Percentiles rank a stretch among this genome's conserved stretches.
phyloP scores from a whole-genome alignment of 30 jellyfish, hydroid and myxozoan species.

The Pelagia noctiluca region DNA sequence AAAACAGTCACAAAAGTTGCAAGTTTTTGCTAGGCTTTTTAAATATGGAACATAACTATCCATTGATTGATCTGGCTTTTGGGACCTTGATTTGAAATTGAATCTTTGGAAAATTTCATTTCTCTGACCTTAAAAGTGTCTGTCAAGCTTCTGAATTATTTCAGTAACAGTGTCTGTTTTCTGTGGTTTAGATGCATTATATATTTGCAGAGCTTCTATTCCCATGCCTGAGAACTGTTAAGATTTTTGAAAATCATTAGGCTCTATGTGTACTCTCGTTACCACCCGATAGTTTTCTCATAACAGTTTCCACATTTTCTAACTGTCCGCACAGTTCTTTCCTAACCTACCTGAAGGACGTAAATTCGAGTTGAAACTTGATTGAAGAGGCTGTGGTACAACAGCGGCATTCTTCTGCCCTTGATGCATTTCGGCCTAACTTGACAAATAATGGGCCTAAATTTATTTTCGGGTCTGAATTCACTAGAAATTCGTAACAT shows the following conservation, averaged over 20 bases:
- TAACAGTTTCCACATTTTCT: constrained; percentile 13
- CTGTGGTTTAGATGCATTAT: constrained; percentile 20
- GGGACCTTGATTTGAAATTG: background rate
- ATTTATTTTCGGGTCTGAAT: too few species aligned
- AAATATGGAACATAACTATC: constrained; percentile 38
- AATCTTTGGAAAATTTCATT: background rate
- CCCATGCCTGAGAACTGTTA: constrained; percentile 13
- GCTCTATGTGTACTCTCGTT: constrained; percentile 5
- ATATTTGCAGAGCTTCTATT: constrained; percentile 18
- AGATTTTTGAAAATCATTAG: constrained; percentile 5
- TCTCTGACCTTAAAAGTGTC: background rate
- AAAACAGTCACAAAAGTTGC: constrained; percentile 30
- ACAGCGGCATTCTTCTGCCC: background rate
- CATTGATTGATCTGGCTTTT: constrained; percentile 1
- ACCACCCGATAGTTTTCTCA: constrained; percentile 11
- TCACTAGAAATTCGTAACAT: background rate
- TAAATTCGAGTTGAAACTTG: background rate
- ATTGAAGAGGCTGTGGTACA: constrained; percentile 11
- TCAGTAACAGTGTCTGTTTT: constrained; percentile 17
- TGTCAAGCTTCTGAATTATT: background rate
- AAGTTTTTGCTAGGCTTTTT: constrained; percentile 25
- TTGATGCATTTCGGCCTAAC: background rate
- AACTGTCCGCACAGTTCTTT: background rate
- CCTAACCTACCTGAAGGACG: background rate
- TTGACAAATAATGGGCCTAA: background rate